A percentile compares a stretch with the other conserved stretches of the same genome.
phyloP scores from a whole-genome alignment of 2,113 vertebrate genomes.

The Opisthocomus hoazin region DNA sequence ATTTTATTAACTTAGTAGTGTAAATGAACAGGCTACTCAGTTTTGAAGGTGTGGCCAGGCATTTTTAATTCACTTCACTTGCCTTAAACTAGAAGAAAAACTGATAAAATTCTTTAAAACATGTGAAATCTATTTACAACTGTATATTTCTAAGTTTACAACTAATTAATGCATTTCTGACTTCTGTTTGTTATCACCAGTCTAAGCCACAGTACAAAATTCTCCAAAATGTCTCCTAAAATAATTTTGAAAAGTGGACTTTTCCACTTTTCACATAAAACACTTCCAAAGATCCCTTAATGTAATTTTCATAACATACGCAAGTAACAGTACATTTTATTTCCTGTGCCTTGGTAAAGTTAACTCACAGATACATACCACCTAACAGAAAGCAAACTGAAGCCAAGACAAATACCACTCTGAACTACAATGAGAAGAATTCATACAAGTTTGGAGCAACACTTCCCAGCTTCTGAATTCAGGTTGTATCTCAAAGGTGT shows the following conservation, averaged over 20 bases:
- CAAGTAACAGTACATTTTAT: background rate
- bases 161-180: background rate
- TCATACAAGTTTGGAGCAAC: background rate
- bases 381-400: background rate
- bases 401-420: background rate
- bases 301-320: background rate
- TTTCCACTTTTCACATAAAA: background rate
- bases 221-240: background rate
- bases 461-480: background rate
- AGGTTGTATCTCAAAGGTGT: background rate
- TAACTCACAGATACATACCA: background rate
- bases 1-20: background rate
- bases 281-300: background rate
- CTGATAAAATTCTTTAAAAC: background rate
- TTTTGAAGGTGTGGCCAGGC: background rate
- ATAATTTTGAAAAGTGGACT: background rate
- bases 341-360: background rate
- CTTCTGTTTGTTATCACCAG: background rate
- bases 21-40: background rate
- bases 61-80: background rate
- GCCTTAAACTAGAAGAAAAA: background rate
- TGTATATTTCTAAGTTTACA: background rate
- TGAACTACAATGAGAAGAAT: background rate
- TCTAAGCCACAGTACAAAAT: background rate
- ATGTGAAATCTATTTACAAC: background rate